Base-by-base conservation (phyloP, 2,113 vertebrate genomes). In the Bos indicus region DNA sequence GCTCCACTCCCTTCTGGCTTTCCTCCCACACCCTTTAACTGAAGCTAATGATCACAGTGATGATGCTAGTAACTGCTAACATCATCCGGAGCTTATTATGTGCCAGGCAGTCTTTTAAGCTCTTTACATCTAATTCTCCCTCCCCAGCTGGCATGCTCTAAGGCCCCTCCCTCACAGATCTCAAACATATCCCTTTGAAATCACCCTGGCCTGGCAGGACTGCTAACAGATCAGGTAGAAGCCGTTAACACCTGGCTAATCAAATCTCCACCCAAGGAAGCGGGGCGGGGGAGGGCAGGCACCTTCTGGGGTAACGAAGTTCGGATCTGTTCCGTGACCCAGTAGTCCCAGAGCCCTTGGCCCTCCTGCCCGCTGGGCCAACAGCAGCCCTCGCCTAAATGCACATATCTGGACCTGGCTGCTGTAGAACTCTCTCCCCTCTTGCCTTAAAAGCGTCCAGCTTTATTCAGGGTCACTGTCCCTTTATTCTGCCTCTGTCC, bases 261-360 rank as follows among this genome's bases (percentile, higher is more conserved):
- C 51, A 48, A 93, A 54, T 89, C 90, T 91, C 71, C 5, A n/a
- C 43, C 78, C 82, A 43, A 88, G 78, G 89, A 98, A 93, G 60
- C 23, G n/a, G 26, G 46, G 62, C 6, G 17, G 5, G 28, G 17
- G 78, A 14, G 48, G 54, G 33, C 54, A 84, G 85, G 60, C 43
- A 77, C 52, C 48, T 33, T 67, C 54, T 30, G 60, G 80, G 48
- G 48, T 33, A 57, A 62, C 0, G 0, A 81, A 74, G 14, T 3
- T n/a, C 0, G 30, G n/a, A 30, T 81, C 84, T 96, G 74, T 51
- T 89, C 33, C 16, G 15, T 74, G 77, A 48, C 3, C 51, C 43
- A 78, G 94, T 28, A 30, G 28, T 8, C 40, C 80, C 43, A 12
- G 40, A 54, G 90, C 56, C 67, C 96, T 19, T 13, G 51, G 36